Evolutionary conservation across 2,888 invertebrate species (phyloP).

Genomic region (Phoronis australis): DNA sequence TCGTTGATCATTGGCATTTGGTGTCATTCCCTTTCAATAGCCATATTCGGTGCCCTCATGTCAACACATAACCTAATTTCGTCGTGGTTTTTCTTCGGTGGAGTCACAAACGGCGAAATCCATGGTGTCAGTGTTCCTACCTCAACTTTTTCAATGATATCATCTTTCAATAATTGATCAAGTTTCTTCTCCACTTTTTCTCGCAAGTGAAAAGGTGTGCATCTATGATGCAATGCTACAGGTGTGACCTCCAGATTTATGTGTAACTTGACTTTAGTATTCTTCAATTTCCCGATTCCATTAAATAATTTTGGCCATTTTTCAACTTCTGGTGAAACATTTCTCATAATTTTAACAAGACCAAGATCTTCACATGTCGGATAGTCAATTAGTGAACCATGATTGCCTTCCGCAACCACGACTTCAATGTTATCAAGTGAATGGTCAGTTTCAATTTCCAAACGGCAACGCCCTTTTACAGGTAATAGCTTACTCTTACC

Average conservation of each 20-base stretch:
- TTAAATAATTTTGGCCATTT: conserved; percentile 12
- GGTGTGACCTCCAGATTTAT: conserved; percentile 16
- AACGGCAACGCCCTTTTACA: too few relatives aligned
- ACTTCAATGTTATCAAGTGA: too few relatives aligned
- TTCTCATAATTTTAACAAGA: too few relatives aligned
- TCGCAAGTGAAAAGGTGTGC: conserved; percentile 18
- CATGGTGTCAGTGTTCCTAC: conserved; percentile 20
- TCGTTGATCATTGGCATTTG: conserved; percentile 21
- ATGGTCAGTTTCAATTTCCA: too few relatives aligned
- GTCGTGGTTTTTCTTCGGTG: conserved; percentile 8
- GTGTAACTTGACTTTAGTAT: conserved; percentile 13
- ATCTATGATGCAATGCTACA: conserved; percentile 11
- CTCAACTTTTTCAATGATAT: conserved; percentile 20
- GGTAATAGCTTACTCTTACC: too few relatives aligned
- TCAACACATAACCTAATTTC: conserved; percentile 15
- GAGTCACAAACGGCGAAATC: conserved; percentile 19
- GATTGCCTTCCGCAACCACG: too few relatives aligned
- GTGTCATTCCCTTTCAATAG: conserved; percentile 19
- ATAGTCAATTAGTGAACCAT: too few relatives aligned
- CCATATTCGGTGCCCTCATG: conserved; percentile 22
- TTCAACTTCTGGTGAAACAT: too few relatives aligned
- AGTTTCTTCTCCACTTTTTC: conserved; percentile 16
- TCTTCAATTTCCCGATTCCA: conserved; percentile 13
- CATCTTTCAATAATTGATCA: conserved; percentile 12
- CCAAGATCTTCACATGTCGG: too few relatives aligned